These are phyloP conservation scores for Mystacides longicornis DNA, from an alignment of 2,888 invertebrate species.

Conservation along the genomic window DNA sequence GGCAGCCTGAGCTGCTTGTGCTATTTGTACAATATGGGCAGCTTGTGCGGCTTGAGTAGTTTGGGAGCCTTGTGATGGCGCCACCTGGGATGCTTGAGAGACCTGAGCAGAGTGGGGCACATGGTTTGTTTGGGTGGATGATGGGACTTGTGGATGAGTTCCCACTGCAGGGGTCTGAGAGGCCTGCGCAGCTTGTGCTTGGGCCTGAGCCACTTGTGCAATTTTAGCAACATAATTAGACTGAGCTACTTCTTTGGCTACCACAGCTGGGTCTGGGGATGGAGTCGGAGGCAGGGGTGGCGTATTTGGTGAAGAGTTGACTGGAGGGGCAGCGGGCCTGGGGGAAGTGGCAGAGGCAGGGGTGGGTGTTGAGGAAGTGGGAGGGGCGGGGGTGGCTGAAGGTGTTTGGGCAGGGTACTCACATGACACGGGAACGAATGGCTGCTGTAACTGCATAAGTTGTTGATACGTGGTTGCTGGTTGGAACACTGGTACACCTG, in stretches of 20 bases:
- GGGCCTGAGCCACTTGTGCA: constrained; percentile 37
- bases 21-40: neutral
- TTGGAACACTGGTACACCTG: constrained; percentile 93
- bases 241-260: constrained; percentile 76
- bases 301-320: constrained; percentile 28
- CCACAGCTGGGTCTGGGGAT: constrained; percentile 41
- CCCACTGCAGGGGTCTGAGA: constrained; percentile 53
- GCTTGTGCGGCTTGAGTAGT: constrained; percentile 8
- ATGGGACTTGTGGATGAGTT: constrained; percentile 78
- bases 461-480: constrained; percentile 91
- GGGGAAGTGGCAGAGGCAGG: constrained; percentile 26
- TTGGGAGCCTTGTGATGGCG: constrained; percentile 55
- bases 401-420: constrained; percentile 77
- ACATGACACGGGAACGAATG: constrained; percentile 98
- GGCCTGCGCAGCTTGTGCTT: constrained; percentile 28
- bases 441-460: constrained; percentile 88
- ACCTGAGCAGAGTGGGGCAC: neutral
- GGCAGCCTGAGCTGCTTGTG: constrained; percentile 57
- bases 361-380: constrained; percentile 29
- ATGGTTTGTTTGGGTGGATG: constrained; percentile 61
- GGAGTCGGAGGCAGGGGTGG: constrained; percentile 32
- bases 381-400: constrained; percentile 49
- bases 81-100: constrained; percentile 33
- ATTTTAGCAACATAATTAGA: constrained; percentile 73
- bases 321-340: constrained; percentile 30